Evolutionary conservation across 2,888 invertebrate species (phyloP).

Genomic region (Abrostola triplasia): DNA sequence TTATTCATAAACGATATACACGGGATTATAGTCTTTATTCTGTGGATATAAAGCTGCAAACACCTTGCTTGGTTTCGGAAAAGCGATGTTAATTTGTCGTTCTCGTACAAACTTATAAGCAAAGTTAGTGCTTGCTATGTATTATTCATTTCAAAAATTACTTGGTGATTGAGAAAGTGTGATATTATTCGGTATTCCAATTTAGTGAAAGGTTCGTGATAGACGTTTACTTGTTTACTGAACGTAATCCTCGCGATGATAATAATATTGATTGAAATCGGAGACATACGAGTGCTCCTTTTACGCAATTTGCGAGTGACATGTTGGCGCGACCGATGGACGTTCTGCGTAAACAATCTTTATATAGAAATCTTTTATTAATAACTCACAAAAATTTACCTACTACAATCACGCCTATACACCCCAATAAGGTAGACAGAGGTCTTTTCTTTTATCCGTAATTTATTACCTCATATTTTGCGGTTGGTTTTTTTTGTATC

Average conservation of each 20-base stretch:
- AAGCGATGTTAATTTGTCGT: slow-evolving; percentile 44
- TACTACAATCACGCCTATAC: too few species aligned
- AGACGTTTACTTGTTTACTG: neutral
- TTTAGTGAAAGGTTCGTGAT: neutral
- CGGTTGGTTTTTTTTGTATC: too few species aligned
- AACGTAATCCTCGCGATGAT: neutral
- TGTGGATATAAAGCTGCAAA: neutral
- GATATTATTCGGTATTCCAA: slow-evolving; percentile 5
- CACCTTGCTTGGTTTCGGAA: neutral
- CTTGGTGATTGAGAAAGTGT: slow-evolving; percentile 17
- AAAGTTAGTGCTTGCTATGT: slow-evolving; percentile 26
- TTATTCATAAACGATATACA: slow-evolving; percentile 18
- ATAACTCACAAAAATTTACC: too few species aligned
- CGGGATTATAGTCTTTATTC: slow-evolving; percentile 17
- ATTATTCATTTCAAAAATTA: slow-evolving; percentile 38
- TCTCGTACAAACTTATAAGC: slow-evolving; percentile 22
- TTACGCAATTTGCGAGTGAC: too few species aligned
- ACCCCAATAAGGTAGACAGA: too few species aligned
- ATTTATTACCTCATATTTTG: too few species aligned
- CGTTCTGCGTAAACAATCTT: too few species aligned
- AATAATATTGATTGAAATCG: too few species aligned
- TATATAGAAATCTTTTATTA: too few species aligned
- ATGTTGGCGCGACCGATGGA: too few species aligned
- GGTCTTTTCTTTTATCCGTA: too few species aligned
- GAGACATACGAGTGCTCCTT: too few species aligned